Evolutionary conservation across 2,797 vertebrate genomes (phyloP).

Genomic region (Falco novaeseelandiae): DNA sequence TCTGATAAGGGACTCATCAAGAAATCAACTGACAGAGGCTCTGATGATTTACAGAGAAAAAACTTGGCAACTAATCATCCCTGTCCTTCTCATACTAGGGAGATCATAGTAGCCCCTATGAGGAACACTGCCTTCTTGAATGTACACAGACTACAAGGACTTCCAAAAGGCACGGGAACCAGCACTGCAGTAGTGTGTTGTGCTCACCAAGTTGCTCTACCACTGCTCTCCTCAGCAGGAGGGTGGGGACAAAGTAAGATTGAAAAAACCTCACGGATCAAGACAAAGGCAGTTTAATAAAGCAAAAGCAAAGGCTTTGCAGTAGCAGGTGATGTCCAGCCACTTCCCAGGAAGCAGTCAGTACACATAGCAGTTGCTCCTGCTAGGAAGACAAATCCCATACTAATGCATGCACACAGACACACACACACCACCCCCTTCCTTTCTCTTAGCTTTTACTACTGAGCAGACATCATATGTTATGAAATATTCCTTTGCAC

Average conservation of each 20-base stretch:
- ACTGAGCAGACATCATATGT: not conserved
- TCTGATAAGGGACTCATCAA: slow-evolving; percentile 48
- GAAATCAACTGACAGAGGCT: slow-evolving; percentile 37
- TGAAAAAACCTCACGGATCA: not conserved
- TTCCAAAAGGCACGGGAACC: not conserved
- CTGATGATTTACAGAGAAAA: slow-evolving; percentile 20
- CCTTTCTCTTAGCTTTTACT: not conserved
- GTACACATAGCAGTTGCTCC: not conserved
- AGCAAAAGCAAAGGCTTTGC: not conserved
- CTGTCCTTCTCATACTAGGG: not conserved
- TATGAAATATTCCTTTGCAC: not conserved
- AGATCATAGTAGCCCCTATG: not conserved
- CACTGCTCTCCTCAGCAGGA: not conserved
- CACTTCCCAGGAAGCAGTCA: not conserved
- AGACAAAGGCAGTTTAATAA: not conserved
- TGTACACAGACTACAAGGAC: not conserved
- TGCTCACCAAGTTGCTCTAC: not conserved
- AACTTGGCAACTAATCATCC: slow-evolving; percentile 7
- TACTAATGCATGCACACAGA: not conserved
- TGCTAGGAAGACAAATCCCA: not conserved
- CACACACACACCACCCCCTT: not conserved
- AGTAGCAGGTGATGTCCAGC: not conserved
- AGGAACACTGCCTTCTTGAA: not conserved
- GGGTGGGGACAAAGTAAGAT: not conserved
- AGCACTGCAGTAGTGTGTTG: not conserved